A percentile compares a stretch with the other conserved stretches of the same genome.
Conservation (phyloP, 2,888 invertebrate genomes). For the Germaria angustata region DNA sequence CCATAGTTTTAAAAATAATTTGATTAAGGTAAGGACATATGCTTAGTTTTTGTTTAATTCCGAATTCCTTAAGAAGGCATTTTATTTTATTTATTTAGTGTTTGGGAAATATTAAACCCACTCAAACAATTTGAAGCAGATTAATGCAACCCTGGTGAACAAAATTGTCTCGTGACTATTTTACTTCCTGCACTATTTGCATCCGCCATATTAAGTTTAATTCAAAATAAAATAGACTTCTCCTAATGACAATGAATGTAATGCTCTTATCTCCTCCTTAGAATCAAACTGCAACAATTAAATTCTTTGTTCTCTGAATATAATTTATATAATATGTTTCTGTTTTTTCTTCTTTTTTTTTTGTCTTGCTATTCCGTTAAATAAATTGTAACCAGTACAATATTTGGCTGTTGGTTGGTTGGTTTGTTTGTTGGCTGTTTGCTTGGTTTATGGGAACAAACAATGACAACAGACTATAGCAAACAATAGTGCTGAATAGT, state of each 20-base stretch:
- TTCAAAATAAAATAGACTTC: not conserved
- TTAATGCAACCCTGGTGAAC: constrained; percentile 40
- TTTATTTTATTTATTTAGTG: not conserved
- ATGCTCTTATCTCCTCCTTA: not conserved
- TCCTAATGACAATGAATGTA: not conserved
- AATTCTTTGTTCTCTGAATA: constrained; percentile 29
- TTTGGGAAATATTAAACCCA: not conserved
- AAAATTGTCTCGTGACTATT: constrained; percentile 34
- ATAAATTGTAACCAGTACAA: constrained; percentile 16
- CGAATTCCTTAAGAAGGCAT: not conserved
- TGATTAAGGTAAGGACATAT: too few relatives aligned
- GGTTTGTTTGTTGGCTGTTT: not conserved
- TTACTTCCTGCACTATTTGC: constrained; percentile 36
- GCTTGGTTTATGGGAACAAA: constrained; percentile 32
- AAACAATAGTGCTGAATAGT: not conserved
- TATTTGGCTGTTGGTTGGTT: constrained; percentile 3
- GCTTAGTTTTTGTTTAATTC: not conserved
- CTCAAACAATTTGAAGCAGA: not conserved
- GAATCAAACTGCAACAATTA: constrained; percentile 4
- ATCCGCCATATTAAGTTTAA: constrained; percentile 48
- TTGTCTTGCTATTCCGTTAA: constrained; percentile 12
- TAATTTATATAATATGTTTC: constrained; percentile 4
- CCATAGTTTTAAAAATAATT: too few relatives aligned
- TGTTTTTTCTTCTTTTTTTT: not conserved
- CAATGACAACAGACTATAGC: constrained; percentile 1